These are phyloP conservation scores for Sinohyriopsis cumingii DNA, from an alignment of 2,888 invertebrate genomes.

Conservation along the genomic window DNA sequence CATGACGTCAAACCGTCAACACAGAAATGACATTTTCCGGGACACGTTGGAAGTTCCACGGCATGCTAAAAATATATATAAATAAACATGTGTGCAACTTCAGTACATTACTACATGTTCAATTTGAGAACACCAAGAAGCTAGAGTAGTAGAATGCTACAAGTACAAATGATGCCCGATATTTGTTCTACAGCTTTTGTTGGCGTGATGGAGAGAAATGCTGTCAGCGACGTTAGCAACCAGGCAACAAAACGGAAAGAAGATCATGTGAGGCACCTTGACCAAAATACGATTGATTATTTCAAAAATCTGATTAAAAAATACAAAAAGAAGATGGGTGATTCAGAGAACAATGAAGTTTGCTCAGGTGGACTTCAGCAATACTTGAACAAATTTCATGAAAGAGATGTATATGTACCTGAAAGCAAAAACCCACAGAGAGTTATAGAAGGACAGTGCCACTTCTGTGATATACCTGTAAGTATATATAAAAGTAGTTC, in stretches of 20 bases:
- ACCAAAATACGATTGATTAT: conserved; percentile 36
- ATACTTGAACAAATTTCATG: conserved; percentile 47
- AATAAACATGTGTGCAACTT: too few species aligned
- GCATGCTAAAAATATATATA: too few species aligned
- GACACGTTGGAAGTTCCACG: conserved; percentile 48
- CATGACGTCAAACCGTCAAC: conserved; percentile 12
- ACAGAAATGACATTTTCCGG: conserved; percentile 19
- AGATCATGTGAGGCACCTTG: conserved; percentile 11
- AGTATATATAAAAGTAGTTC: conserved; percentile 9
- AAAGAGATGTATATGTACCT: conserved; percentile 8
- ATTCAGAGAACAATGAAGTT: conserved; percentile 33
- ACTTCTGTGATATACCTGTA: conserved; percentile 43
- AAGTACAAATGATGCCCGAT: conserved; percentile 5
- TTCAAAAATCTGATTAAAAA: conserved; percentile 52
- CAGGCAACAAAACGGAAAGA: too few species aligned
- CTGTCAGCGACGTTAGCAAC: too few species aligned
- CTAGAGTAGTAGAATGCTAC: conserved; percentile 2
- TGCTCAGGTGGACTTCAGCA: conserved; percentile 60
- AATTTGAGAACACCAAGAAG: too few species aligned
- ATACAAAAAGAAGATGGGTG: conserved; percentile 57
- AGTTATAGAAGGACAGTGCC: conserved; percentile 25
- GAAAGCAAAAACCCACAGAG: conserved; percentile 9
- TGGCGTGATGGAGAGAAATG: neutral
- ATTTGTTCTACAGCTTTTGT: conserved; percentile 5
- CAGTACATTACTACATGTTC: too few species aligned